phyloP scores from a whole-genome alignment of 1,140 invertebrate genomes.

The Lasioglossum baleicum region DNA sequence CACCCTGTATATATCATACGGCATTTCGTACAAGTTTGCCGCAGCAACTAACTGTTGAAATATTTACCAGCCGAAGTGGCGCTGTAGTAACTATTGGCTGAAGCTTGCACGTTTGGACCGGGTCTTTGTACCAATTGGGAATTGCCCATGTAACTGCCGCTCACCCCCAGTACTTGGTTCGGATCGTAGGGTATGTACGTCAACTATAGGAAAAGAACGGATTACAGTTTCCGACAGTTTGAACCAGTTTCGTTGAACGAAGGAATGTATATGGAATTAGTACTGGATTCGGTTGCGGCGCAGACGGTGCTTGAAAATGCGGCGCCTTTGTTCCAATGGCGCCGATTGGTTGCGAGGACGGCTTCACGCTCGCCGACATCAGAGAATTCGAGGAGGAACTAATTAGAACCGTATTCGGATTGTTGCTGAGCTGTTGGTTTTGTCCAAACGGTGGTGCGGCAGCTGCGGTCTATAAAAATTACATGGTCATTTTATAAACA shows the following conservation, averaged over 20 bases:
- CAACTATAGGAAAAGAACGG: conserved; percentile 64
- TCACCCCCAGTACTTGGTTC: conserved; percentile 79
- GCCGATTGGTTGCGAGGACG: conserved; percentile 89
- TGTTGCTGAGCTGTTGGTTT: conserved; percentile 88
- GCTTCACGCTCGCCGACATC: conserved; percentile 94
- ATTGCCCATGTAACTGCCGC: conserved; percentile 81
- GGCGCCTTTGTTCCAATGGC: conserved; percentile 87
- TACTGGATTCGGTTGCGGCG: conserved; percentile 80
- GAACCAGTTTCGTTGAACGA: no score
- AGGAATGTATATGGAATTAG: no score
- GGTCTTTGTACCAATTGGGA: conserved; percentile 83
- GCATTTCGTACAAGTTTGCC: no score
- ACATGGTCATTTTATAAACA: no score
- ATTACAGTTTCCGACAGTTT: no score
- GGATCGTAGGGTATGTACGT: conserved; percentile 80
- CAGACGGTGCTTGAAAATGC: conserved; percentile 78
- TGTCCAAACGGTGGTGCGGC: conserved; percentile 85
- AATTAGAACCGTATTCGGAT: conserved; percentile 93
- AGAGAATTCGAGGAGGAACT: conserved; percentile 92
- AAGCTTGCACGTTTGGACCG: conserved; percentile 80
- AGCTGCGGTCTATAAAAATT: conserved; percentile 78
- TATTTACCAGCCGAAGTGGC: conserved; percentile 79
- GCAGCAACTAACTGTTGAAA: neutral
- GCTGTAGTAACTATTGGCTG: conserved; percentile 82
- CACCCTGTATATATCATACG: no score